Evolutionary conservation across 2,888 invertebrate species (phyloP), one percentile per base, ranked within the genome.

Genomic region (Acrobasis consociella): DNA sequence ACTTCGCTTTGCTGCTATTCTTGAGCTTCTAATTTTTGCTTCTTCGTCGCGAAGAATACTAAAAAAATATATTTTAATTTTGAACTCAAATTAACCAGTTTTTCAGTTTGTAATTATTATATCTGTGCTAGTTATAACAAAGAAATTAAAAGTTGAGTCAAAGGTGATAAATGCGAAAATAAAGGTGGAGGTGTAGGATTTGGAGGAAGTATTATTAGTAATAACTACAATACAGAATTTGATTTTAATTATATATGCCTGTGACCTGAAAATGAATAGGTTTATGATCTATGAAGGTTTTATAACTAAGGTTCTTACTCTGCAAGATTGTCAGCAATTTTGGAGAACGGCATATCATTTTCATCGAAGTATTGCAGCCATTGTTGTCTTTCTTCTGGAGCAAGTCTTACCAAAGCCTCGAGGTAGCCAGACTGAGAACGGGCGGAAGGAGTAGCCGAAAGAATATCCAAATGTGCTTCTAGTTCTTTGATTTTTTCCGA

Each of bases 21-120:
- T 84, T 1, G 73, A 68, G 17, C 52, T 70, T 22, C 74, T 51
- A n/a, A 85, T 75, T 69, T 81, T 69, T 10, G 69, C 69, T 63
- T 89, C 88, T 74, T 91, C 87, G 39, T 81, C 73, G 15, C 87
- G 86, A 16, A 91, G 76, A 49, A 89, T 82, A 7, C 91, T 89
- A 61, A 61, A 76, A 74, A 46, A n/a, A n/a, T n/a, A 51, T 64
- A 37, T 49, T 31, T 3, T 42, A 17, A 42, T 10, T 10, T 31
- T 31, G 7, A 31, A 31, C 7, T 5, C 31, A 1, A 31, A 31
- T 31, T 31, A 31, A 31, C 31, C 31, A 31, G 31, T 31, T 5
- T 31, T 31, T 31, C 22, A 22, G 22, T 22, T 7, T 8, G 31
- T 31, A 31, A 31, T 5, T 31, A 31, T 31, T 5, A 8, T 31